These are phyloP conservation scores for Dendroctonus valens DNA, from an alignment of 1,140 invertebrate genomes.

Conservation along the genomic window DNA sequence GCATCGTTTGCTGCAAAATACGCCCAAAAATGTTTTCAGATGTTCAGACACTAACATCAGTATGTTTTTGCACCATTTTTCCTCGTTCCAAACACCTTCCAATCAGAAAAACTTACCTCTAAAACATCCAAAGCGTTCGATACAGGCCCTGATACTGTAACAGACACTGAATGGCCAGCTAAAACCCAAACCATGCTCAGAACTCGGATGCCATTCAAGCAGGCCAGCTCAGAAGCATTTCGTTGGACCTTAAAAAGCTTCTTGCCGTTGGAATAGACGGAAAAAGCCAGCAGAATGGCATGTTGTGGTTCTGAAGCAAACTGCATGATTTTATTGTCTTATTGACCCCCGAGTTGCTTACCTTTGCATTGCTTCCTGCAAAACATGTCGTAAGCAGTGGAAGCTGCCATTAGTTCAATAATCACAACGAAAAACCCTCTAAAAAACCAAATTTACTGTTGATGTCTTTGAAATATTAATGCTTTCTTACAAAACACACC, in stretches of 20 bases:
- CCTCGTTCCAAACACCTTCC: too few species aligned
- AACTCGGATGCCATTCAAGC: constrained; percentile 56
- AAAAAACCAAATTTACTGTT: constrained; percentile 16
- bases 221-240: constrained; percentile 46
- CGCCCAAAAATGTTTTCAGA: too few species aligned
- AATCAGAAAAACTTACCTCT: constrained; percentile 16
- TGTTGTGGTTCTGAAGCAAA: neutral
- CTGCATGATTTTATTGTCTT: too few species aligned
- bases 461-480: neutral
- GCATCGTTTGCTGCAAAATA: too few species aligned
- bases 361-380: constrained; percentile 12
- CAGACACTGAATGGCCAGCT: constrained; percentile 49
- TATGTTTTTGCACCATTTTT: too few species aligned
- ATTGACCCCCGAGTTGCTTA: neutral
- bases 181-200: constrained; percentile 59
- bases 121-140: constrained; percentile 31
- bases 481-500: constrained; percentile 33
- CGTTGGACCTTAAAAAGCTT: constrained; percentile 32
- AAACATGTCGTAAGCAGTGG: constrained; percentile 35
- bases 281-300: constrained; percentile 26
- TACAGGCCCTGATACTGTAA: constrained; percentile 29
- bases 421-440: constrained; percentile 32
- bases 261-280: constrained; percentile 36
- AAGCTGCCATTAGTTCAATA: constrained; percentile 18
- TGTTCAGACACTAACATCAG: too few species aligned